Percentiles rank a stretch among this genome's conserved stretches.
These are phyloP conservation scores for Rhinogobius similis DNA, from an alignment of 2,113 vertebrate genomes.

Conservation along the genomic window DNA sequence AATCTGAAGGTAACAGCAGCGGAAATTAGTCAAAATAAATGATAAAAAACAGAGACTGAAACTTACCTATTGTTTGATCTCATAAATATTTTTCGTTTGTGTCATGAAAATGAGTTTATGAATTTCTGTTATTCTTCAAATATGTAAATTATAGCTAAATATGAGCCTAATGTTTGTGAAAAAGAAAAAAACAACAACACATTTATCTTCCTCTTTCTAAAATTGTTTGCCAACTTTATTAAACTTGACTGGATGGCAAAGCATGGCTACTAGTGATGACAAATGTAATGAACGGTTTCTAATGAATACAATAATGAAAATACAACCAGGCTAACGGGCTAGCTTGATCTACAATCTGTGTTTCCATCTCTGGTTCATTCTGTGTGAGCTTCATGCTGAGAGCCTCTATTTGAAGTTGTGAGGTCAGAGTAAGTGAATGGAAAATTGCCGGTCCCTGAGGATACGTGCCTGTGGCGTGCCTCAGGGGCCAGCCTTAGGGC, in stretches of 20 bases:
- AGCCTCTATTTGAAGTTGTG: background rate
- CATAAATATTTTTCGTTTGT: too few species aligned
- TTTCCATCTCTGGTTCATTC: background rate
- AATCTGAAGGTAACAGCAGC: too few species aligned
- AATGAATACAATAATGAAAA: background rate
- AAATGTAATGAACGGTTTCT: background rate
- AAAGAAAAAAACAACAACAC: too few species aligned
- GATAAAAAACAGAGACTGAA: too few species aligned
- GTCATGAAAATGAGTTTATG: too few species aligned
- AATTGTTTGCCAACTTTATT: background rate
- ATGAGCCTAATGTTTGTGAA: too few species aligned
- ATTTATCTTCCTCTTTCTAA: too few species aligned
- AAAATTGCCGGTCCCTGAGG: background rate
- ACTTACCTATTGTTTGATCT: too few species aligned
- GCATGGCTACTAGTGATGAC: background rate
- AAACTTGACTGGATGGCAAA: background rate
- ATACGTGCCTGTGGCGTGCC: background rate
- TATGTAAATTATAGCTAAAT: too few species aligned
- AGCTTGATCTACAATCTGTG: too few species aligned
- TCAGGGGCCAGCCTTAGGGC: slow-evolving; percentile 3
- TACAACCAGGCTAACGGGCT: background rate
- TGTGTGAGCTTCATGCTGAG: background rate
- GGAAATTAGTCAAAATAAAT: too few species aligned
- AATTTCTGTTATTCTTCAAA: too few species aligned
- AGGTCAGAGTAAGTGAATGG: background rate